Base-by-base conservation (phyloP, 2,888 invertebrate genomes). In the Pharmacophagus antenor region DNA sequence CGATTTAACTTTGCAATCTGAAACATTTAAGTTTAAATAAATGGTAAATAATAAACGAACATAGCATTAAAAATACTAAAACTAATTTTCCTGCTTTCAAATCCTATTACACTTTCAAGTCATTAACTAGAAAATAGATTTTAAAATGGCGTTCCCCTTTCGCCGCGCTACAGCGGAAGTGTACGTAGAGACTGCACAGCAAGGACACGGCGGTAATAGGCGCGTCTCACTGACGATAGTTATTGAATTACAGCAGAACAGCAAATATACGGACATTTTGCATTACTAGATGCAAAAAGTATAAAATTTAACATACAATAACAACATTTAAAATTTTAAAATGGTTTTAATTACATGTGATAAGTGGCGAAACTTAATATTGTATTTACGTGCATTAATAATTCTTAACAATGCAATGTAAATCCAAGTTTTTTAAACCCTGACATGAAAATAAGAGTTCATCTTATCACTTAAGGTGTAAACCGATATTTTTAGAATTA, bases 211-310 rank as follows among this genome's bases (percentile, higher is more conserved):
- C 57, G 63, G 63, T 68, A 72, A 76, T 70, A 71, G 66, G 70
- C 66, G 67, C 65, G 65, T 65, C 70, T 65, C 66, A 67, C 62
- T 69, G 52, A 62, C 61, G 63, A 64, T 71, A 74, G 76, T 76
- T 77, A 74, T 67, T 62, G 62, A 56, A 65, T 63, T 65, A 76
- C 63, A 23, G 15, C 48, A 23, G 22, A n/a, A 17, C 23, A n/a
- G 48, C 23, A 21, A 23, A 23, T n/a, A n/a, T 37, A 8, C 37
- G 37, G 37, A 37, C n/a, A 37, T n/a, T 37, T n/a, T 37, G n/a
- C n/a, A 37, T 37, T 37, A 37, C n/a, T 37, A n/a, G 31, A 31
- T 31, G 31, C 2, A 37, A 15, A 1, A 37, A 15, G 15, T 4
- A 37, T n/a, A n/a, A 37, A 37, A 37, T 37, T 37, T 37, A 37